These are phyloP conservation scores for Leptinotarsa peninsularis DNA, from an alignment of 2,888 invertebrate species.

Conservation along the genomic window DNA sequence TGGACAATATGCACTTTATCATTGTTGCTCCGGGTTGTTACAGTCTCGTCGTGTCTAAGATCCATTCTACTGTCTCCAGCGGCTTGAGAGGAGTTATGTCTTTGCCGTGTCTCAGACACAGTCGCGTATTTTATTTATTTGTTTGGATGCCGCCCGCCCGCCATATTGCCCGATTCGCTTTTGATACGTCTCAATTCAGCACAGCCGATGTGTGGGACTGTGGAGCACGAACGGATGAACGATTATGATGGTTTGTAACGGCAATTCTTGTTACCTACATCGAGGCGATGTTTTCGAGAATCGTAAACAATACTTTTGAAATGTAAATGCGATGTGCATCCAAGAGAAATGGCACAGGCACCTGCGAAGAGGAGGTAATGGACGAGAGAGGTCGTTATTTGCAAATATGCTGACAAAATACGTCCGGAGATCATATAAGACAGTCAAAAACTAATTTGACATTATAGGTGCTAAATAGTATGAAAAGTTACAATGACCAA, in stretches of 20 bases:
- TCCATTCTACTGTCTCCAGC: constrained; percentile 62
- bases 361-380: constrained; percentile 34
- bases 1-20: constrained; percentile 56
- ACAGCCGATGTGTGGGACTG: constrained; percentile 49
- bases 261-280: constrained; percentile 54
- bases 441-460: background rate
- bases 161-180: constrained; percentile 46
- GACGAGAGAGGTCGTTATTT: constrained; percentile 15
- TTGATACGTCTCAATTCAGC: constrained; percentile 54
- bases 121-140: constrained; percentile 57
- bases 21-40: constrained; percentile 55
- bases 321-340: constrained; percentile 46
- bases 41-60: constrained; percentile 60
- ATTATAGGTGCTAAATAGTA: background rate
- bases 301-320: constrained; percentile 54
- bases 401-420: background rate
- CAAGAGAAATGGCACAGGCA: constrained; percentile 15
- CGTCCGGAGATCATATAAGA: background rate
- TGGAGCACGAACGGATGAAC: constrained; percentile 53
- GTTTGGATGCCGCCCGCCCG: constrained; percentile 45
- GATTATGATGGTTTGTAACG: constrained; percentile 54
- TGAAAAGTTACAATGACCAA: too few species aligned
- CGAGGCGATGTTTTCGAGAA: constrained; percentile 51
- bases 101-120: constrained; percentile 58
- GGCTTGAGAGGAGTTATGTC: constrained; percentile 62